These are phyloP conservation scores for Buceros bicornis DNA, from an alignment of 2,797 vertebrate species.

Conservation along the genomic window DNA sequence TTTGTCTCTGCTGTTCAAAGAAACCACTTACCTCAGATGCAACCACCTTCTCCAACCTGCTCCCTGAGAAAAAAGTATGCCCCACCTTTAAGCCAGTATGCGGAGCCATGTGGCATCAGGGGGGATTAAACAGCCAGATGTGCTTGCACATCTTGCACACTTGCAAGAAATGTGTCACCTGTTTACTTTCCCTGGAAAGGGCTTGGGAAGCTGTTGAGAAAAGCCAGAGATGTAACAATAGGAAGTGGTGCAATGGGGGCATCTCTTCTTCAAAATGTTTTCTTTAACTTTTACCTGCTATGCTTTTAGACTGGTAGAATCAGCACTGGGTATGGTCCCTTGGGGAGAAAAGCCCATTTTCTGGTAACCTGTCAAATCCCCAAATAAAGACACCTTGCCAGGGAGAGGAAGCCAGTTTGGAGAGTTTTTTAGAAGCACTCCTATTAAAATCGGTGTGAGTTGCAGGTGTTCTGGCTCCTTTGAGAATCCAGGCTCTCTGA, in stretches of 20 bases:
- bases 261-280: not conserved
- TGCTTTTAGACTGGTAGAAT: not conserved
- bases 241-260: not conserved
- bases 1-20: not conserved
- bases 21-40: not conserved
- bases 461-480: not conserved
- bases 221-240: not conserved
- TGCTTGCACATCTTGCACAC: not conserved
- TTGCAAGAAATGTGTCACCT: not conserved
- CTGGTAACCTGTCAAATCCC: not conserved
- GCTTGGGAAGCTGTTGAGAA: not conserved
- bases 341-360: not conserved
- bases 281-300: not conserved
- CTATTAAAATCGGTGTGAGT: not conserved
- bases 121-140: constrained; percentile 1
- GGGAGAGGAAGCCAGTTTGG: not conserved
- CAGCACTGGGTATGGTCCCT: not conserved
- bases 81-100: not conserved
- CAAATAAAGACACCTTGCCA: not conserved
- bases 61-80: not conserved
- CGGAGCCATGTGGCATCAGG: not conserved
- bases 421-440: not conserved
- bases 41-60: not conserved
- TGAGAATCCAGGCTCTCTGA: not conserved
- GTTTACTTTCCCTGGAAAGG: not conserved